These are phyloP conservation scores for Drosophila kuntzei DNA, from an alignment of 2,888 invertebrate species.

Conservation along the genomic window DNA sequence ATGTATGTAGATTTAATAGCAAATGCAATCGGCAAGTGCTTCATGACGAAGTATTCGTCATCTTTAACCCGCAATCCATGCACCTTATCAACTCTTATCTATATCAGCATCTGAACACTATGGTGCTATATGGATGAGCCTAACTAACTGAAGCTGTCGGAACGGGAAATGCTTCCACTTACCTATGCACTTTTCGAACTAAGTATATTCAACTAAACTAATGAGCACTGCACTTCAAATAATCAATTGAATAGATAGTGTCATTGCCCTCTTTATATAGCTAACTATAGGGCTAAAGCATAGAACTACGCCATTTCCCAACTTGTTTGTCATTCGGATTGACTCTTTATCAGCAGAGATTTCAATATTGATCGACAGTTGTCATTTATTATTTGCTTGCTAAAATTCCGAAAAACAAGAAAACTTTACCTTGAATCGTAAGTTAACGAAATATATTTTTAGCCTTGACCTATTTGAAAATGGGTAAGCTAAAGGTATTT, in stretches of 20 bases:
- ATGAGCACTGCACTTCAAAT: slow-evolving; percentile 46
- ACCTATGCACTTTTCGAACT: background rate
- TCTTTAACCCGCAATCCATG: slow-evolving; percentile 38
- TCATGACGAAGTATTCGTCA: slow-evolving; percentile 56
- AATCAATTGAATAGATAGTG: slow-evolving; percentile 21
- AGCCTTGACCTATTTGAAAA: slow-evolving; percentile 6
- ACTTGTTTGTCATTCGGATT: slow-evolving; percentile 8
- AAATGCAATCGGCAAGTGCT: slow-evolving; percentile 38
- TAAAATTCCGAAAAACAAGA: slow-evolving; percentile 26
- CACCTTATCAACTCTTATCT: slow-evolving; percentile 43
- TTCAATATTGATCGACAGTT: slow-evolving; percentile 54
- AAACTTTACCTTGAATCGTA: slow-evolving; percentile 11
- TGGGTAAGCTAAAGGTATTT: background rate
- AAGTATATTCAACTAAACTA: slow-evolving; percentile 5
- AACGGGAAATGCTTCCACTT: slow-evolving; percentile 2
- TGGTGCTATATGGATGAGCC: background rate
- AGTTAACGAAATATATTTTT: background rate
- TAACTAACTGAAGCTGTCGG: slow-evolving; percentile 1
- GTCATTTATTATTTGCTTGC: slow-evolving; percentile 43
- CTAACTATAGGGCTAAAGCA: slow-evolving; percentile 16
- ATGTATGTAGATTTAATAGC: slow-evolving; percentile 18
- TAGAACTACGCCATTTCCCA: slow-evolving; percentile 45
- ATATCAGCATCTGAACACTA: slow-evolving; percentile 12
- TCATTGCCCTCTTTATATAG: slow-evolving; percentile 43
- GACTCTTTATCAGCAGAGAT: slow-evolving; percentile 41